Evolutionary conservation across 2,113 vertebrate genomes (phyloP).

Genomic region (Phalacrocorax pelagicus): DNA sequence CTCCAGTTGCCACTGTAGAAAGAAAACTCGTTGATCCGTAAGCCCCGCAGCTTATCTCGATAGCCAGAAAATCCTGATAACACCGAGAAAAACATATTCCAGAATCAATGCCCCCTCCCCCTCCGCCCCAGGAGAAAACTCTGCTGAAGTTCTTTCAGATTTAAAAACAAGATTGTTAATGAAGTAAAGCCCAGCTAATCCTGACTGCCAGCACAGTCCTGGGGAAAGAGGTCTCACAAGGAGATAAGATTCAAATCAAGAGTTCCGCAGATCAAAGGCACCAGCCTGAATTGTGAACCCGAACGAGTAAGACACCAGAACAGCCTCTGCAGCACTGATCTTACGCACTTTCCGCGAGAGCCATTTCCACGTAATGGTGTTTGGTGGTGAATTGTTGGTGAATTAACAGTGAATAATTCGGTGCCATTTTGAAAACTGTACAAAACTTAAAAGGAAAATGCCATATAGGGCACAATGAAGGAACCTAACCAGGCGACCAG

Average conservation of each 20-base stretch:
- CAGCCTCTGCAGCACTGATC: not conserved
- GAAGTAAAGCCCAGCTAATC: slow-evolving; percentile 17
- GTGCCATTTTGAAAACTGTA: not conserved
- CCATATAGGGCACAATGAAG: not conserved
- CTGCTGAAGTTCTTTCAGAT: slow-evolving; percentile 10
- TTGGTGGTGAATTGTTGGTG: no score
- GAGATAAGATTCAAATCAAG: not conserved
- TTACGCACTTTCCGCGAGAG: accelerated
- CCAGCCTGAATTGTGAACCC: not conserved
- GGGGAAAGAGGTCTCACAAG: not conserved
- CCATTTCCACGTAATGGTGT: not conserved
- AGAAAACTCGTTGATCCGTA: not conserved
- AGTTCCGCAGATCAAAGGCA: not conserved
- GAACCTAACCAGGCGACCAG: not conserved
- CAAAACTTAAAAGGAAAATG: not conserved
- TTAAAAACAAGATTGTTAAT: not conserved
- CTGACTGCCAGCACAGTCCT: not conserved
- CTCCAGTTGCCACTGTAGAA: not conserved
- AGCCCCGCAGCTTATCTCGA: not conserved
- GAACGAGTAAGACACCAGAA: not conserved
- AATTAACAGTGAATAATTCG: not conserved
- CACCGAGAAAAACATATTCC: not conserved
- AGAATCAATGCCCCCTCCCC: not conserved
- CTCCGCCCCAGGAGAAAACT: not conserved
- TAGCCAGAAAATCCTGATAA: slow-evolving; percentile 8